Base-by-base conservation (phyloP, 2,888 invertebrate species). In the Piscicola geometra region DNA sequence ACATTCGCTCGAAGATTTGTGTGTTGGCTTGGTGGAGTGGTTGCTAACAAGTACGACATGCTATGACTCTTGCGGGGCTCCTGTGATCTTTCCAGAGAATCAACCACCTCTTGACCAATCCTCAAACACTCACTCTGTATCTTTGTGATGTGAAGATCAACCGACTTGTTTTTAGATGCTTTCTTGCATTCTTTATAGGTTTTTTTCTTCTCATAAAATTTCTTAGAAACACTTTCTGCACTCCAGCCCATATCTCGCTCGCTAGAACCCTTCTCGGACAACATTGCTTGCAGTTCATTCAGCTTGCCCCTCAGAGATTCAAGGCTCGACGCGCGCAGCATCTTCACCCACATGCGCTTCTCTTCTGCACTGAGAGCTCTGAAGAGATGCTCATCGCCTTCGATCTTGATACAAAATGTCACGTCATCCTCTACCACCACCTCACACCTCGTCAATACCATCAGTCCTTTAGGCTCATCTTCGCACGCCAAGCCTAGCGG, bases 311-410 rank as follows among this genome's bases (percentile, higher is more conserved):
- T 50, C 18, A 75, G 21, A 56, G 35, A 33, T 32, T 64, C 47
- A 32, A 64, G 32, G 50, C 41, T 64, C n/a, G 71, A 56, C 33
- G 28, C 25, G n/a, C 47, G 70, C 32, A 78, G 50, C n/a, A 75
- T 76, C 36, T 69, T 60, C 3, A 77, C 71, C 78, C 78, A 78
- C 9, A 69, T 75, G 1, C 33, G 32, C 47, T 75, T 77, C 9
- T 67, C 50, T 18, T 75, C 67, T 28, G n/a, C 32, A 21, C 32
- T 68, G 56, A 52, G 50, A 9, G 75, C 78, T 32, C 71, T 71
- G 75, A 78, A 78, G 35, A 75, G 77, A 71, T 76, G 76, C 50
- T 71, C 56, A 35, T 70, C 67, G 21, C 75, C 60, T 28, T 52
- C n/a, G n/a, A 78, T 76, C 50, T 36, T 41, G n/a, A 78, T 56